These are phyloP conservation scores for Macrotus californicus DNA, from an alignment of 2,113 vertebrate species.

Conservation along the genomic window DNA sequence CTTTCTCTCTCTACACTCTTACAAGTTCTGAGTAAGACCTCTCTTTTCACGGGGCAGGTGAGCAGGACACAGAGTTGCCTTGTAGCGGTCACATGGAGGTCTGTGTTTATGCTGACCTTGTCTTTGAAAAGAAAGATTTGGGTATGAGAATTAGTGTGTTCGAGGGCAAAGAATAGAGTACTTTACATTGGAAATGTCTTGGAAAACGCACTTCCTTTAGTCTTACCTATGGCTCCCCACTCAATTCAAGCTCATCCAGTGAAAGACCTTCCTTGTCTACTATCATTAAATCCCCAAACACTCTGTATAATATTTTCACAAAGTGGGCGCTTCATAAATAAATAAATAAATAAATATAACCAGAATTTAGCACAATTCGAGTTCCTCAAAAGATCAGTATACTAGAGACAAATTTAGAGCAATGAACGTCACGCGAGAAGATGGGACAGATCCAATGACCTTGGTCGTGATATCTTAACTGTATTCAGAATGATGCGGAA, in stretches of 20 bases:
- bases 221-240: background rate
- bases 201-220: background rate
- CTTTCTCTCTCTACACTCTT: background rate
- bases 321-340: slow-evolving; percentile 34
- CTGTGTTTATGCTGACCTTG: background rate
- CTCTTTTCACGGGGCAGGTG: background rate
- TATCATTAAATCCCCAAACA: background rate
- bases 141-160: background rate
- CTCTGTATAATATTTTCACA: background rate
- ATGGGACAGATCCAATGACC: slow-evolving; percentile 5
- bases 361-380: slow-evolving; percentile 53
- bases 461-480: slow-evolving; percentile 21
- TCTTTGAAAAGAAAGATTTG: slow-evolving; percentile 15
- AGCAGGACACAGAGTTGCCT: background rate
- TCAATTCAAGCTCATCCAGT: background rate
- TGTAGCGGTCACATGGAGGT: background rate
- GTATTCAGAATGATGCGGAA: background rate
- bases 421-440: slow-evolving; percentile 16
- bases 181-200: background rate
- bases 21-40: background rate
- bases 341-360: slow-evolving; percentile 44
- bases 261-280: background rate
- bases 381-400: slow-evolving; percentile 41
- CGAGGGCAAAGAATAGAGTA: background rate
- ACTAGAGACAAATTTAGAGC: slow-evolving; percentile 47